Base-by-base conservation (phyloP, 2,113 vertebrate species). In the Psilopogon haemacephalus region DNA sequence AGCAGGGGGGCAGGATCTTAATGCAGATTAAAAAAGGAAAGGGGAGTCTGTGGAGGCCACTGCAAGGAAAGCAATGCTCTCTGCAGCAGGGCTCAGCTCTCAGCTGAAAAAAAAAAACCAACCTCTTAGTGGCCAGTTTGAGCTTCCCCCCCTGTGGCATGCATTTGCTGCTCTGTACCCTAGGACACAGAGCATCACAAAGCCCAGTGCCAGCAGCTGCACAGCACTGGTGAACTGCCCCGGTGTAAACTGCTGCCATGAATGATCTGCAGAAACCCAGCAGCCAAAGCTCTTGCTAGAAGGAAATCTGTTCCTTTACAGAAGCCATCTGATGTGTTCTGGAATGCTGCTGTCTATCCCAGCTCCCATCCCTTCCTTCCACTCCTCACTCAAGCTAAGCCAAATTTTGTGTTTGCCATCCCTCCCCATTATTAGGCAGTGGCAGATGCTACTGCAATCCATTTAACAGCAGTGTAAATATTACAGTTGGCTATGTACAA, bases 401-500 rank as follows among this genome's bases (percentile, higher is more conserved):
- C 89, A 83, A 86, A 50, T 46, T 40, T 75, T 82, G 63, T 86
- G 48, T 86, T 94, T 86, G 42, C 50, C 44, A n/a, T 63, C 67
- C 67, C 38, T 76, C 76, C 76, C 52, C 35, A 18, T 86, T 79
- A 88, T 68, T 56, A 88, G 37, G 38, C 79, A 94, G 75, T n/a
- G 70, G 59, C 89, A 95, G 89, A 94, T 90, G 76, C 59, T 72
- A 65, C 11, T 44, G 54, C 68, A 90, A 33, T 90, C 71, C 50
- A 75, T 82, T 88, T 88, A 82, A 78, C 3, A 90, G 89, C 78
- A 75, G 71, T 3, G 11, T 52, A 90, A 93, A 95, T 89, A 90
- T 17, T 67, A 65, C 52, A 60, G 63, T 79, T 68, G 68, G 54
- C 28, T 85, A 68, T 50, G 69, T 64, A 78, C 82, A 72, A 92